Evolutionary conservation across 2,888 invertebrate genomes (phyloP).

Genomic region (Baronia brevicornis): DNA sequence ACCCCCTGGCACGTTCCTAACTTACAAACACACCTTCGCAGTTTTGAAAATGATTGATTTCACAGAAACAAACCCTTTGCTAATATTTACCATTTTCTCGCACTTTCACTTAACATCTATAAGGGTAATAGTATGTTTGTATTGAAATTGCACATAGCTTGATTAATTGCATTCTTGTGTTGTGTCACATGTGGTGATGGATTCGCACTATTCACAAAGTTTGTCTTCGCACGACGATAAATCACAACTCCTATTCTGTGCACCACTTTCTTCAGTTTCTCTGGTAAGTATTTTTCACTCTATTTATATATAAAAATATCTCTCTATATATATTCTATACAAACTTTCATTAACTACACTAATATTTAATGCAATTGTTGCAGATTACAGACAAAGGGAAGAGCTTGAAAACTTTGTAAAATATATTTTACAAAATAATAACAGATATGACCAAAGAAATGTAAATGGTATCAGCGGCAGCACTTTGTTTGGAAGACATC

Average conservation of each 20-base stretch:
- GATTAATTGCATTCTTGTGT: slow-evolving; percentile 11
- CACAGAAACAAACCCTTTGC: slow-evolving; percentile 3
- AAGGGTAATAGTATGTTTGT: too few relatives aligned
- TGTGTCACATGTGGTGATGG: slow-evolving; percentile 21
- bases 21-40: too few relatives aligned
- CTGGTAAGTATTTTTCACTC: slow-evolving; percentile 21
- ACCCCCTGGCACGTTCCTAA: slow-evolving; percentile 18
- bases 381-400: slow-evolving; percentile 50
- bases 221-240: slow-evolving; percentile 20
- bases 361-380: slow-evolving; percentile 32
- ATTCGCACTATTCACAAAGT: slow-evolving; percentile 22
- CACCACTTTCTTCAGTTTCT: slow-evolving; percentile 16
- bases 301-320: too few relatives aligned
- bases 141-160: slow-evolving; percentile 10
- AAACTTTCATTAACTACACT: slow-evolving; percentile 15
- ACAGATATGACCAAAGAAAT: slow-evolving; percentile 30
- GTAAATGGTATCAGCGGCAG: slow-evolving; percentile 30
- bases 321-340: too few relatives aligned
- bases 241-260: slow-evolving; percentile 20
- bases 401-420: slow-evolving; percentile 50
- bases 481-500: slow-evolving; percentile 33
- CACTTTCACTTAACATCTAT: too few relatives aligned
- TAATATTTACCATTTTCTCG: too few relatives aligned
- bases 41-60: too few relatives aligned
- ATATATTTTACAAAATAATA: slow-evolving; percentile 44